phyloP scores from a whole-genome alignment of 2,113 vertebrate species.

The Columba livia region DNA sequence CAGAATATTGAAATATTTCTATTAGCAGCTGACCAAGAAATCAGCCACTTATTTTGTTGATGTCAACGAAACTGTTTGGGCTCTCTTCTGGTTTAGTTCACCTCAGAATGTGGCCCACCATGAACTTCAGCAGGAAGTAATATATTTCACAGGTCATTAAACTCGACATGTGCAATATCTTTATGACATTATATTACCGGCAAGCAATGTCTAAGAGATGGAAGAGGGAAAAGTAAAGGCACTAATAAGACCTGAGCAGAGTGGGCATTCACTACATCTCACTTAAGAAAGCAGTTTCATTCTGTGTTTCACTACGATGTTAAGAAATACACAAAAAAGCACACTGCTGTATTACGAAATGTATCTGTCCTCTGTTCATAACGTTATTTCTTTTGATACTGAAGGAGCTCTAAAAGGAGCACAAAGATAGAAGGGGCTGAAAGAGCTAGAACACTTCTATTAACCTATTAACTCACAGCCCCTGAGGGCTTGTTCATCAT shows the following conservation, averaged over 20 bases:
- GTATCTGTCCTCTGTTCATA: not conserved
- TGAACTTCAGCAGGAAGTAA: not conserved
- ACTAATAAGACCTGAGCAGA: not conserved
- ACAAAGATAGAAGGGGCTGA: not conserved
- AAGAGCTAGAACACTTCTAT: not conserved
- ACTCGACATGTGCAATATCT: not conserved
- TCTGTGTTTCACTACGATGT: not conserved
- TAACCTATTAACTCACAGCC: constrained; percentile 30
- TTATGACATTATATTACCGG: not conserved
- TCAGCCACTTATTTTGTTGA: not conserved
- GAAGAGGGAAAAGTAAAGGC: not conserved
- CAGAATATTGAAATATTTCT: not conserved
- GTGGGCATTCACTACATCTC: not conserved
- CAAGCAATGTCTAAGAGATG: not conserved
- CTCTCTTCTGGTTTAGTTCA: not conserved
- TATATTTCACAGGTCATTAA: not conserved
- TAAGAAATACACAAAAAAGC: not conserved
- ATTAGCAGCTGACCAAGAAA: not conserved
- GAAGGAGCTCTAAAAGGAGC: not conserved
- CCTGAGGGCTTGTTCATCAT: constrained; percentile 50
- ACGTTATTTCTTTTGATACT: not conserved
- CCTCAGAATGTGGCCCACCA: not conserved
- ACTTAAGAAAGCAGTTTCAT: not conserved
- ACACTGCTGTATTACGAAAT: not conserved
- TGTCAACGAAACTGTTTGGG: not conserved